Percentiles rank a stretch among this genome's conserved stretches.
Evolutionary conservation across 2,797 vertebrate species (phyloP).

Genomic region (Eremophila alpestris): DNA sequence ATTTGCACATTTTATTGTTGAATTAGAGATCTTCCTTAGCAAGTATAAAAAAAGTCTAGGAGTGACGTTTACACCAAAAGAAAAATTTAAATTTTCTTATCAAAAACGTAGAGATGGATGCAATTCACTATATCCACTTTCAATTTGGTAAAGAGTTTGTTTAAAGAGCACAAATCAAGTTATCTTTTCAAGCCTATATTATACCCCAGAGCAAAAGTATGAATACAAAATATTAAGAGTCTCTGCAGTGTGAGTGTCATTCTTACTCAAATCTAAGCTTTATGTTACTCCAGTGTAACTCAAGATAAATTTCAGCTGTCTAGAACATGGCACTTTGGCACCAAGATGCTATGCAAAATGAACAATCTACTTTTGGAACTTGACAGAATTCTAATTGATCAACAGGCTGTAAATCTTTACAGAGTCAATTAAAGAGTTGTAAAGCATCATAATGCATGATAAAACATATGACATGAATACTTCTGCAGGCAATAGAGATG

Average conservation of each 20-base stretch:
- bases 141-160: neutral
- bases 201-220: neutral
- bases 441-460: slow-evolving; percentile 19
- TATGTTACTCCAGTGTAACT: neutral
- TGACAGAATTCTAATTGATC: slow-evolving; percentile 31
- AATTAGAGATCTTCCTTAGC: neutral
- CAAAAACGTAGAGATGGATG: neutral
- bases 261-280: neutral
- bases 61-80: neutral
- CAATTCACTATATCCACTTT: neutral
- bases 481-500: neutral
- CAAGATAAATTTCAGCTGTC: neutral
- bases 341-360: neutral
- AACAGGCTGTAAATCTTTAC: slow-evolving; percentile 42
- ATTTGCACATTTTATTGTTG: neutral
- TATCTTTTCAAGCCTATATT: neutral
- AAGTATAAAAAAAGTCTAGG: neutral
- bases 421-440: slow-evolving; percentile 19
- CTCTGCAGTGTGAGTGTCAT: neutral
- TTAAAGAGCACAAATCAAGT: neutral
- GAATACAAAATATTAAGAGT: neutral
- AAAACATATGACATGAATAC: neutral
- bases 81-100: neutral
- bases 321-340: neutral
- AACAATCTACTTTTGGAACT: neutral